Evolutionary conservation across 2,113 vertebrate species (phyloP).

Genomic region (Clinocottus analis): DNA sequence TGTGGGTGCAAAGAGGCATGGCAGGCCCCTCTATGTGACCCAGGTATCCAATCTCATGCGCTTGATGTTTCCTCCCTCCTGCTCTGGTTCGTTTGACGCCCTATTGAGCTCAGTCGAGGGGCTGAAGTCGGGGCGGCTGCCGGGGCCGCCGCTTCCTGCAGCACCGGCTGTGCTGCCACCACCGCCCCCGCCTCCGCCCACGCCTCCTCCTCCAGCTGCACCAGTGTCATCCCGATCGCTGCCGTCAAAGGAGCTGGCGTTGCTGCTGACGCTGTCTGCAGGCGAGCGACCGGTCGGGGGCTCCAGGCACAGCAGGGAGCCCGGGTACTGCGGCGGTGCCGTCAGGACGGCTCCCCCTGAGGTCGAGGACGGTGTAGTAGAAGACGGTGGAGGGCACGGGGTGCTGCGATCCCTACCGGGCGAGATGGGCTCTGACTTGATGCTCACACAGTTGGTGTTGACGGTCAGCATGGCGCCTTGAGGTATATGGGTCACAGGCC

Average conservation of each 20-base stretch:
- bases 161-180: slow-evolving; percentile 36
- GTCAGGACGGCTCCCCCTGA: slow-evolving; percentile 65
- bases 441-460: slow-evolving; percentile 94
- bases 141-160: slow-evolving; percentile 80
- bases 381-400: slow-evolving; percentile 83
- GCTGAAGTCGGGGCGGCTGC: slow-evolving; percentile 85
- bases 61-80: slow-evolving; percentile 90
- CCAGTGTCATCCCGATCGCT: slow-evolving; percentile 89
- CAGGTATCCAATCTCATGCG: slow-evolving; percentile 95
- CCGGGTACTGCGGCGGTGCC: slow-evolving; percentile 83
- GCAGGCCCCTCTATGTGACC: slow-evolving; percentile 87
- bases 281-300: slow-evolving; percentile 89
- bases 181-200: slow-evolving; percentile 75
- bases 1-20: slow-evolving; percentile 1
- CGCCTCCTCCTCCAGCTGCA: slow-evolving; percentile 55
- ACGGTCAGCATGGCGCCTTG: slow-evolving; percentile 92
- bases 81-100: slow-evolving; percentile 85
- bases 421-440: slow-evolving; percentile 96
- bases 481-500: slow-evolving; percentile 90
- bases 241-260: slow-evolving; percentile 93
- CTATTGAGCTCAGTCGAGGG: slow-evolving; percentile 87
- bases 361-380: slow-evolving; percentile 71
- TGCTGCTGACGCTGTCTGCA: slow-evolving; percentile 94
- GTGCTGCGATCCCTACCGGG: slow-evolving; percentile 93
- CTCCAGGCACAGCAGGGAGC: slow-evolving; percentile 87